Evolutionary conservation across 2,113 vertebrate genomes (phyloP).

Genomic region (Enhydra lutris): DNA sequence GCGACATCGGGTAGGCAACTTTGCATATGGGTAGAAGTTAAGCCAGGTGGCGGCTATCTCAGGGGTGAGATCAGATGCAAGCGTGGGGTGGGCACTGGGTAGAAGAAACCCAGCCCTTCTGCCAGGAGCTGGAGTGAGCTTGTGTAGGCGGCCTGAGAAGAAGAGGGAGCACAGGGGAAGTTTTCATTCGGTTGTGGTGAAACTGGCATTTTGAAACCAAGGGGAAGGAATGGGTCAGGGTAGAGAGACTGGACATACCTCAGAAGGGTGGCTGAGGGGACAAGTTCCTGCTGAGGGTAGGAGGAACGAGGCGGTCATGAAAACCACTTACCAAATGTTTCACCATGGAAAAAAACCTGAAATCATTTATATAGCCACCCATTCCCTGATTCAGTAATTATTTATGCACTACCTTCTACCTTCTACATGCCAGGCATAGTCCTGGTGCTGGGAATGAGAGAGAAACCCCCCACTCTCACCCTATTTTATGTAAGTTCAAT

Average conservation of each 20-base stretch:
- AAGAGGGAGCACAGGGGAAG: neutral
- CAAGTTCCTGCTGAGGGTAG: neutral
- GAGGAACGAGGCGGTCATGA: neutral
- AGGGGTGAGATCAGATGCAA: neutral
- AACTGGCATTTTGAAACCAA: neutral
- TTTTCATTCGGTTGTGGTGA: neutral
- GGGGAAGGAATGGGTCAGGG: neutral
- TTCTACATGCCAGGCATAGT: neutral
- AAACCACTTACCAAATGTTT: neutral
- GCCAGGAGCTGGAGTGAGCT: neutral
- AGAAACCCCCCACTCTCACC: neutral
- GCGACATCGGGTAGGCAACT: neutral
- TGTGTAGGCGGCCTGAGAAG: neutral
- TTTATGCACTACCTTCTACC: neutral
- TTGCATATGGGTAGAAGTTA: neutral
- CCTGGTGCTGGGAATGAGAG: neutral
- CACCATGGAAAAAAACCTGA: neutral
- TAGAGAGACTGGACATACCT: neutral
- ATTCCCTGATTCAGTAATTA: neutral
- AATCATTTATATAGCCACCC: neutral
- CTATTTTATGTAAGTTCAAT: neutral
- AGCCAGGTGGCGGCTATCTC: neutral
- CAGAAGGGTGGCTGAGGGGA: neutral
- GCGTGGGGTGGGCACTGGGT: accelerated
- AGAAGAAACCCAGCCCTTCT: neutral